These are phyloP conservation scores for Coreoperca whiteheadi DNA, from an alignment of 2,113 vertebrate genomes.

Conservation along the genomic window DNA sequence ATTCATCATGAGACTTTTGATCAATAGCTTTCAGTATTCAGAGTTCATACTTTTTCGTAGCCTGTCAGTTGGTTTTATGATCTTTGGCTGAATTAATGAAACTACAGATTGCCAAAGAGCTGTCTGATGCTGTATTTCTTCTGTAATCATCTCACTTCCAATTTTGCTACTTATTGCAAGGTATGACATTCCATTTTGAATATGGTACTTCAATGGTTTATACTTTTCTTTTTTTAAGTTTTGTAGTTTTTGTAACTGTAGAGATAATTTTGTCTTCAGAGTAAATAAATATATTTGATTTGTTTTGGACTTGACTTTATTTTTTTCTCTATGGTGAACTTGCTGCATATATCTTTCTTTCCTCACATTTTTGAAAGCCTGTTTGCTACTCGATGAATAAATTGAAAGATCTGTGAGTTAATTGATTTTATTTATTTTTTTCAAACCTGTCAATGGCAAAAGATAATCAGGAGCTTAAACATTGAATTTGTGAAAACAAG, in stretches of 20 bases:
- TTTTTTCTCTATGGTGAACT: not conserved
- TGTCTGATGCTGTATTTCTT: slow-evolving; percentile 58
- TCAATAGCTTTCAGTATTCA: slow-evolving; percentile 41
- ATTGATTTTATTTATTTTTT: too few relatives aligned
- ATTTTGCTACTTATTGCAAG: slow-evolving; percentile 44
- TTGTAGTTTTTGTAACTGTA: slow-evolving; percentile 79
- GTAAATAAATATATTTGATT: slow-evolving; percentile 83
- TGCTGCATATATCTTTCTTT: not conserved
- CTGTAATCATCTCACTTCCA: slow-evolving; percentile 72
- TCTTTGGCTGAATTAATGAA: slow-evolving; percentile 35
- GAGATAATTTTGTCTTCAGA: slow-evolving; percentile 80
- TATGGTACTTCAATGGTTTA: slow-evolving; percentile 52
- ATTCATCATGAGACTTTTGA: not conserved
- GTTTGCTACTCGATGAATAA: not conserved
- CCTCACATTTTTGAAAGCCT: not conserved
- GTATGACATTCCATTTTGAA: slow-evolving; percentile 66
- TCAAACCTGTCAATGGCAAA: not conserved
- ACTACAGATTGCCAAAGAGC: slow-evolving; percentile 25
- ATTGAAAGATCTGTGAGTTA: not conserved
- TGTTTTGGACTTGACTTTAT: not conserved
- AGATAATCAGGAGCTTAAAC: not conserved
- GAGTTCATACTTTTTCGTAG: slow-evolving; percentile 14
- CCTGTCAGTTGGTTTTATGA: slow-evolving; percentile 36
- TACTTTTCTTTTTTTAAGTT: slow-evolving; percentile 48
- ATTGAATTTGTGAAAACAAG: not conserved